Base-by-base conservation (phyloP, 2,797 vertebrate species). In the Anabas testudineus region DNA sequence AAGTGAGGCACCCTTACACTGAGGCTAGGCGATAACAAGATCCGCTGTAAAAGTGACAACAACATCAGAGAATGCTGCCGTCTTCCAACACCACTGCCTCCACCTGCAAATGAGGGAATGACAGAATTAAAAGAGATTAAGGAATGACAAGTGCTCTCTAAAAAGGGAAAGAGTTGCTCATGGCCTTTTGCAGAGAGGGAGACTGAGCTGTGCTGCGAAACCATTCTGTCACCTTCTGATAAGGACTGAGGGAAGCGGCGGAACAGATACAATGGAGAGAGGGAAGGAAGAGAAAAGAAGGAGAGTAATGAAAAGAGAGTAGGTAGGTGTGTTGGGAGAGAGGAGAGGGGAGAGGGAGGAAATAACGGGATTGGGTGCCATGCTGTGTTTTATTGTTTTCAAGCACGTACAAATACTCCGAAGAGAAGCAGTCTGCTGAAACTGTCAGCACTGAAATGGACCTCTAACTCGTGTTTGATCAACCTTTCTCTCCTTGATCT, bases 81-180 rank as follows among this genome's bases (percentile, higher is more conserved):
- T 73, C 55, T 74, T 63, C 66, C 21, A 68, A 42, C 18, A n/a
- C 62, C 65, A 46, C 49, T 2, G 58, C 73, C 41, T 74, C 64
- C 64, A 77, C 84, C 75, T 79, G 73, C 45, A 84, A 81, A 84
- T 48, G 62, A 80, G 55, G 48, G 39, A 88, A 70, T 10, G 76
- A 67, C 43, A 80, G 65, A 85, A 82, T 85, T 85, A 85, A 79
- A 80, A 80, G 67, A 82, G 78, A 86, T 86, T 86, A 86, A 63
- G 54, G 52, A 76, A 76, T 67, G 71, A 84, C 83, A 85, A 76
- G 71, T 28, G 5, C 51, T 68, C 47, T 62, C 45, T 64, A 43
- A 67, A 78, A 76, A 67, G 47, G 54, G 30, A 81, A 81, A 16
- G 59, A 78, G 66, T 68, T 22, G 53, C 74, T 79, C 51, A 9